Evolutionary conservation across 1,140 invertebrate species (phyloP).

Genomic region (Drosophila lacertosa): DNA sequence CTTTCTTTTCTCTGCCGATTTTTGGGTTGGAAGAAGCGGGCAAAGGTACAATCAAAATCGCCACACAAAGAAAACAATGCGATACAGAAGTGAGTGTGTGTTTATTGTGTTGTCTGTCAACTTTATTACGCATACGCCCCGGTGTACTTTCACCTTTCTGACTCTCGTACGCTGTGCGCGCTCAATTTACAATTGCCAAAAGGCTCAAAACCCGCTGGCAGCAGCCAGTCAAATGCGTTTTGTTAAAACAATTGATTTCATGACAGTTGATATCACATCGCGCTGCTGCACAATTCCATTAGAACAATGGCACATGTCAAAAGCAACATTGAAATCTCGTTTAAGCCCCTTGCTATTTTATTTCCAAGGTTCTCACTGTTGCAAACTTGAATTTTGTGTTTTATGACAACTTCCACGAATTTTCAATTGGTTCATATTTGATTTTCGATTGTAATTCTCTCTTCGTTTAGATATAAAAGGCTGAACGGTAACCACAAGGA

Average conservation of each 20-base stretch:
- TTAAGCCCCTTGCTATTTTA: not conserved
- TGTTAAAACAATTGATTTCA: constrained; percentile 7
- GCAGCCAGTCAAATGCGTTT: constrained; percentile 9
- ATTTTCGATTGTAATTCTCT: too few relatives aligned
- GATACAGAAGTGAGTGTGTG: not conserved
- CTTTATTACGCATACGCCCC: constrained; percentile 55
- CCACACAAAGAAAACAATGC: constrained; percentile 40
- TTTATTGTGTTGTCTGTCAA: constrained; percentile 34
- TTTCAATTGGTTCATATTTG: not conserved
- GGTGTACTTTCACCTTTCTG: constrained; percentile 33
- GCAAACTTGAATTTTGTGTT: not conserved
- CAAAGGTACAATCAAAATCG: not conserved
- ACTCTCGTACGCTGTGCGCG: constrained; percentile 11
- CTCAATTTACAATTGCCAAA: constrained; percentile 56
- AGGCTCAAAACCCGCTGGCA: constrained; percentile 15
- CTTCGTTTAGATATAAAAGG: too few relatives aligned
- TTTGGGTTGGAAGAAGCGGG: too few relatives aligned
- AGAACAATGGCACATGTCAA: not conserved
- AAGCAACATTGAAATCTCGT: constrained; percentile 1
- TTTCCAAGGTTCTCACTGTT: not conserved
- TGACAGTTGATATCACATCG: constrained; percentile 1
- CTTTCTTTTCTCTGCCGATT: too few relatives aligned
- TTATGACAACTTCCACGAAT: not conserved
- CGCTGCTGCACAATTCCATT: constrained; percentile 1
- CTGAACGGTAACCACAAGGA: too few relatives aligned